These are phyloP conservation scores for Drosophila rufa DNA, from an alignment of 1,140 invertebrate species.

Conservation along the genomic window DNA sequence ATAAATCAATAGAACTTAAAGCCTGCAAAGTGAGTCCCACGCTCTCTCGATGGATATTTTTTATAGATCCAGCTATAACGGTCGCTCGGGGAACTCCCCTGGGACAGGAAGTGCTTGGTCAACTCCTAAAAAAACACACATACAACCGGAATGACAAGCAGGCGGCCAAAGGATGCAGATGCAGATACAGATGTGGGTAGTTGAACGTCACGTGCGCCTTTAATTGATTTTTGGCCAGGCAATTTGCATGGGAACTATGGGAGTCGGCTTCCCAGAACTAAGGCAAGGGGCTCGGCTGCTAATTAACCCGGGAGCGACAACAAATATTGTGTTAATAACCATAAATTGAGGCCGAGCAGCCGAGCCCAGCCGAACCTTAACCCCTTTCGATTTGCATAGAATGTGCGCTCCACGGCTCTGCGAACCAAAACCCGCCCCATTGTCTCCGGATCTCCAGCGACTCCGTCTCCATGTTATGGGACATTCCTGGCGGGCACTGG, in stretches of 20 bases:
- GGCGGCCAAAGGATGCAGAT: slow-evolving; percentile 47
- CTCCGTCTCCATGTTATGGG: slow-evolving; percentile 1
- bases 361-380: slow-evolving; percentile 50
- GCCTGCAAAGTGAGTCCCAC: slow-evolving; percentile 58
- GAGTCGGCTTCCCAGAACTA: slow-evolving; percentile 40
- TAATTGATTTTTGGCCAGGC: slow-evolving; percentile 72
- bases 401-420: slow-evolving; percentile 40
- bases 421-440: slow-evolving; percentile 69
- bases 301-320: slow-evolving; percentile 55
- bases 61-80: slow-evolving; percentile 59
- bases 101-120: slow-evolving; percentile 67
- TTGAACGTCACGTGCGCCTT: slow-evolving; percentile 71
- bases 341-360: slow-evolving; percentile 55
- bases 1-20: slow-evolving; percentile 73
- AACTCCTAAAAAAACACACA: slow-evolving; percentile 34
- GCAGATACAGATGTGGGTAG: slow-evolving; percentile 48
- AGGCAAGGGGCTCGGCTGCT: slow-evolving; percentile 44
- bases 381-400: slow-evolving; percentile 78
- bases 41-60: slow-evolving; percentile 26
- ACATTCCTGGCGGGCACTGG: slow-evolving; percentile 66
- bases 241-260: slow-evolving; percentile 71
- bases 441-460: slow-evolving; percentile 44
- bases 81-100: slow-evolving; percentile 29
- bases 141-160: slow-evolving; percentile 28
- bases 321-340: slow-evolving; percentile 79